Percentiles rank a stretch among this genome's conserved stretches.
Conservation (phyloP, 2,797 vertebrate species). For the Buphagus erythrorhynchus region DNA sequence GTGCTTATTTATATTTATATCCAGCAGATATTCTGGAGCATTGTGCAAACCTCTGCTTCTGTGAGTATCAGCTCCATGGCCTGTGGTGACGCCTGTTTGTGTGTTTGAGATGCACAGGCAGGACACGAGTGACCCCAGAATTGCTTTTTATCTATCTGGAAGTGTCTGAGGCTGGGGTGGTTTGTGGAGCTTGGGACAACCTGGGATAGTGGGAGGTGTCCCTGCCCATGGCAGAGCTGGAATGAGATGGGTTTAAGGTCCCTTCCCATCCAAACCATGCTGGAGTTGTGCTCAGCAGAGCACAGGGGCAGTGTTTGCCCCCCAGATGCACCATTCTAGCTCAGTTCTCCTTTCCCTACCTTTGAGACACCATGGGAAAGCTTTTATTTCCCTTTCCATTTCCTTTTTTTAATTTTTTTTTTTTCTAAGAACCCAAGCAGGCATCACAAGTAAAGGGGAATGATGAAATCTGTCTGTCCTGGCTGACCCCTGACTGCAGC, state of each 20-base stretch:
- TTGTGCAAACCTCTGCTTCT: not conserved
- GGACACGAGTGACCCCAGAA: fast-evolving
- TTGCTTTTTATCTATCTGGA: not conserved
- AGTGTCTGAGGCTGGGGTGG: no score
- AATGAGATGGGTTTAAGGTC: not conserved
- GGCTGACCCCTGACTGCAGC: not conserved
- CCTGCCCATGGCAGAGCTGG: fast-evolving
- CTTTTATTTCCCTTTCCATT: not conserved
- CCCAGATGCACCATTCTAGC: not conserved
- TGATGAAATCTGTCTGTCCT: not conserved
- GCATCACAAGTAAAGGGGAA: not conserved
- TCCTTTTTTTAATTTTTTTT: not conserved
- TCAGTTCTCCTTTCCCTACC: conserved; percentile 1
- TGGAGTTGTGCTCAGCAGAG: not conserved
- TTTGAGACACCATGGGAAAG: not conserved
- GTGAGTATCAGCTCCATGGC: fast-evolving
- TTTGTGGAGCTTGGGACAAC: fast-evolving
- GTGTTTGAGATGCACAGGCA: not conserved
- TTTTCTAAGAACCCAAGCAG: not conserved
- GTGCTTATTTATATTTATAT: conserved; percentile 9
- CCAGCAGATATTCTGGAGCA: not conserved
- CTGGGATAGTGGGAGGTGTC: fast-evolving
- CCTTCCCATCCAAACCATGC: not conserved
- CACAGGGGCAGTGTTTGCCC: not conserved
- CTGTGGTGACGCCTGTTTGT: not conserved